Evolutionary conservation across 2,113 vertebrate species (phyloP).

Genomic region (Brachypteracias leptosomus): DNA sequence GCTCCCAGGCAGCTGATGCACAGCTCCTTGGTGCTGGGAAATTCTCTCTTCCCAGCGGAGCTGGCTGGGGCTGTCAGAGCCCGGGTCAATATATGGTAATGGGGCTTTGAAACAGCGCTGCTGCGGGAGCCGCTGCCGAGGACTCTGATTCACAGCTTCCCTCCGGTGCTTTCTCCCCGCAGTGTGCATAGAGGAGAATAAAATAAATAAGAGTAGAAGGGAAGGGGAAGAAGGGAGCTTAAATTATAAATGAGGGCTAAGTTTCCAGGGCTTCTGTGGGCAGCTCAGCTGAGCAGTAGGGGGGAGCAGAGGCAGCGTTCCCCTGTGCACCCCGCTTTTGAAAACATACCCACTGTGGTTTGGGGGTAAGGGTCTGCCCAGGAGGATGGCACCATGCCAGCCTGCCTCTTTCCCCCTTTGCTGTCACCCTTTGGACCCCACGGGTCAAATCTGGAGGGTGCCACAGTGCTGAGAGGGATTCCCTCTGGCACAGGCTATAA

Average conservation of each 20-base stretch:
- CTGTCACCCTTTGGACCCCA: neutral
- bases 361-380: neutral
- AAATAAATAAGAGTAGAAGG: constrained; percentile 56
- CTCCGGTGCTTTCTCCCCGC: constrained; percentile 37
- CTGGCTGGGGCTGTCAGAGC: constrained; percentile 59
- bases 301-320: neutral
- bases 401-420: no score
- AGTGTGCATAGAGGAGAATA: neutral
- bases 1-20: neutral
- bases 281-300: neutral
- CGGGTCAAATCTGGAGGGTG: neutral
- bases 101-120: constrained; percentile 50
- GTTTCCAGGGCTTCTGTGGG: constrained; percentile 11
- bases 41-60: constrained; percentile 2
- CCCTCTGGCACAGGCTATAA: neutral
- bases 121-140: constrained; percentile 27
- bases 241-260: constrained; percentile 66
- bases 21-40: constrained; percentile 33
- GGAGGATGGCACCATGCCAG: rapidly evolving
- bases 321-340: neutral
- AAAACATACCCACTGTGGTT: neutral
- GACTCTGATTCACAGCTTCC: constrained; percentile 67
- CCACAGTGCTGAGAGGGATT: neutral
- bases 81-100: constrained; percentile 71
- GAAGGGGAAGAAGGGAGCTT: constrained; percentile 9